A percentile compares a stretch with the other conserved stretches of the same genome.
Evolutionary conservation across 2,113 vertebrate species (phyloP).

Genomic region (Spheniscus mendiculus): DNA sequence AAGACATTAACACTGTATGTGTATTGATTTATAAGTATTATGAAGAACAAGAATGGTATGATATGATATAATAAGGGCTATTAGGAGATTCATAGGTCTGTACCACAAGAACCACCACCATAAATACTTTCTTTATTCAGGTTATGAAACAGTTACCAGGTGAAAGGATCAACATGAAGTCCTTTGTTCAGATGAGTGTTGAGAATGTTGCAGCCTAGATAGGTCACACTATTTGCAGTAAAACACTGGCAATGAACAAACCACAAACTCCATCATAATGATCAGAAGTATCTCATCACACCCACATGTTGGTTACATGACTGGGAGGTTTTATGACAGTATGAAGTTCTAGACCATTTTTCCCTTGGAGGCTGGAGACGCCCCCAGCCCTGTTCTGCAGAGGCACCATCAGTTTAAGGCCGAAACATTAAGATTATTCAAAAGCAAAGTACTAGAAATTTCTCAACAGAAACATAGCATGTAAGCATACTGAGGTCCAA

Average conservation of each 20-base stretch:
- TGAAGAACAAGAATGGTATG: not conserved
- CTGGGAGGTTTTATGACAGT: not conserved
- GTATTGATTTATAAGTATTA: not conserved
- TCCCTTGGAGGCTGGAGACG: not conserved
- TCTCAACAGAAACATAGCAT: not conserved
- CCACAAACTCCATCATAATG: not conserved
- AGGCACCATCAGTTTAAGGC: not conserved
- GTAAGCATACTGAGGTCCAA: not conserved
- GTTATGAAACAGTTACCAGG: not conserved
- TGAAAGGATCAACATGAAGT: not conserved
- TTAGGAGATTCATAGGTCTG: not conserved
- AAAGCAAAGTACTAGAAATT: not conserved
- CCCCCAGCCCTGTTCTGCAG: not conserved
- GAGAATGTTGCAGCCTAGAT: fast-evolving
- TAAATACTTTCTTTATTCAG: not conserved
- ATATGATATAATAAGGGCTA: not conserved
- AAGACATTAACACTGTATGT: not conserved
- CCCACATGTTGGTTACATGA: fast-evolving
- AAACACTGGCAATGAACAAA: not conserved
- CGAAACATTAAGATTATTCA: not conserved
- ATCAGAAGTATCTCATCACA: not conserved
- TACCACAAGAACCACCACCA: not conserved
- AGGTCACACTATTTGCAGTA: not conserved
- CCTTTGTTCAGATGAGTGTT: not conserved
- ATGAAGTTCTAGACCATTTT: not conserved